Evolutionary conservation across 2,888 invertebrate genomes (phyloP), one percentile per base, ranked within the genome.

Genomic region (Apeira syringaria): DNA sequence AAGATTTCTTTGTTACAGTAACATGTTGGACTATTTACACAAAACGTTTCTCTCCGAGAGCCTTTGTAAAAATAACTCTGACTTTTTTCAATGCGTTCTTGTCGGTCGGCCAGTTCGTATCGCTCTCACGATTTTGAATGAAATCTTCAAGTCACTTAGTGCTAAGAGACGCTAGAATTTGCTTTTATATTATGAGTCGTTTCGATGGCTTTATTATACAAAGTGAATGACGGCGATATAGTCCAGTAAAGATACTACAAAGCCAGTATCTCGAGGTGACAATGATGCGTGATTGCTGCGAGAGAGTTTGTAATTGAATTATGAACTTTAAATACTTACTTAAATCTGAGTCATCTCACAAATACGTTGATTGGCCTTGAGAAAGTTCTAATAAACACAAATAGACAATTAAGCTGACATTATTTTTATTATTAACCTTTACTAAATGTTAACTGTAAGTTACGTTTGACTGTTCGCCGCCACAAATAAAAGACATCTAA

Each of bases 21-120:
- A 88, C 88, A 88, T 87, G 87, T 86, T 76, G 84, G 78, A 87
- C 87, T 89, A 87, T 89, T 88, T 89, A 89, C 84, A 86, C 85
- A 88, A 86, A 88, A 88, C 85, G 84, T 61, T 73, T 77, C 78
- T 65, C 72, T 80, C 70, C 70, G 79, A 80, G 70, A 62, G 73
- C 67, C 74, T 80, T 85, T 84, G 74, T 85, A 74, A 74, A 79
- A 84, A 79, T 80, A 84, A 80, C 76, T 75, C 64, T 51, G 68
- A 60, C 61, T 79, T 84, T 83, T 86, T 85, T 73, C 60, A 50
- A 60, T 56, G 55, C 60, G 70, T 71, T 77, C 66, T 70, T 73
- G 74, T 74, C 69, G 74, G 77, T 74, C 79, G 76, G 72, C 68
- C 76, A 79, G 72, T 70, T 59, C 64, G 73, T 81, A 81, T 83